Evolutionary conservation across 1,140 invertebrate species (phyloP).

Genomic region (Drosophila pandora): DNA sequence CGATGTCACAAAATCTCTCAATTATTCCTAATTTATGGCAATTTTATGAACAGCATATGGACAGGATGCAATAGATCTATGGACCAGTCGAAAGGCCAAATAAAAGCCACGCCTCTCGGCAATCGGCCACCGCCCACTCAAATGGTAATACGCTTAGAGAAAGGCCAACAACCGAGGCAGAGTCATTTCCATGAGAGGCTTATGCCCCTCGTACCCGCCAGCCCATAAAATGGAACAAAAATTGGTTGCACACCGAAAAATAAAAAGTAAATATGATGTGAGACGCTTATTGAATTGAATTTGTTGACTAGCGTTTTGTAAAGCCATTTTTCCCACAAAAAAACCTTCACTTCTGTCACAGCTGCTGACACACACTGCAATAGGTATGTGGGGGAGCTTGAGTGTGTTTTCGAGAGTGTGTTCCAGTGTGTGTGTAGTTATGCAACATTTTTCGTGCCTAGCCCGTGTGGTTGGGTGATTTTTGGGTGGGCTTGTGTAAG

Average conservation of each 20-base stretch:
- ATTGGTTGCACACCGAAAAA: not conserved
- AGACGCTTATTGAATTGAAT: conserved; percentile 73
- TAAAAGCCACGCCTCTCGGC: not conserved
- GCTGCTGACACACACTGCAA: conserved; percentile 64
- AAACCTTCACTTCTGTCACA: conserved; percentile 48
- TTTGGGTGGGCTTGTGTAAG: conserved; percentile 8
- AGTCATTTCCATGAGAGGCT: conserved; percentile 45
- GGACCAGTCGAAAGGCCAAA: not conserved
- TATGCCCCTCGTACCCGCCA: not conserved
- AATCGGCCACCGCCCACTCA: conserved; percentile 7
- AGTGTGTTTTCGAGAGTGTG: not conserved
- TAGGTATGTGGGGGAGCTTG: conserved; percentile 8
- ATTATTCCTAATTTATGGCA: conserved; percentile 42
- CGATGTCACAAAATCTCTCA: conserved; percentile 36
- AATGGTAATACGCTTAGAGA: conserved; percentile 62
- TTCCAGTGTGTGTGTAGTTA: conserved; percentile 46
- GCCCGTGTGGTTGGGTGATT: conserved; percentile 1
- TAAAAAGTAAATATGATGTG: conserved; percentile 55
- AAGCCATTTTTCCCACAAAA: conserved; percentile 11
- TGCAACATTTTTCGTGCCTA: conserved; percentile 65
- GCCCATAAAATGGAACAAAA: conserved; percentile 20
- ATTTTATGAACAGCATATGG: conserved; percentile 39
- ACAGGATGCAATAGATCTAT: conserved; percentile 22
- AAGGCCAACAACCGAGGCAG: conserved; percentile 38
- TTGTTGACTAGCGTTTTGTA: conserved; percentile 71